Evolutionary conservation across 2,113 vertebrate species (phyloP).

Genomic region (Gymnarchus niloticus): DNA sequence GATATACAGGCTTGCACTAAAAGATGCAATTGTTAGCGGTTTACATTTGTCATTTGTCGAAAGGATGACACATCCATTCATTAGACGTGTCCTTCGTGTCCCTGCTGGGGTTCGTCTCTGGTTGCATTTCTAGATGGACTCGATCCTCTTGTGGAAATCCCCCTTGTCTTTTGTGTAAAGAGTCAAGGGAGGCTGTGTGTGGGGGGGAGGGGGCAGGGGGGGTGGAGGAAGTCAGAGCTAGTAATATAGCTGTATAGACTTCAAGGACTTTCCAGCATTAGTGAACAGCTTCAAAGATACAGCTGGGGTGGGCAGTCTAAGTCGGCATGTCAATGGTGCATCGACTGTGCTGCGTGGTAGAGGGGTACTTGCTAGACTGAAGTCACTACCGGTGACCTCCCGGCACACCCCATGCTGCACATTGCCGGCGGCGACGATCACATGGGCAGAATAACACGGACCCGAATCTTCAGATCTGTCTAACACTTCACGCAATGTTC

Average conservation of each 20-base stretch:
- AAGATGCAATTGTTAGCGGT: background rate
- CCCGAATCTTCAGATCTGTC: too few relatives aligned
- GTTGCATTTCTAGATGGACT: background rate
- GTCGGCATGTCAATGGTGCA: background rate
- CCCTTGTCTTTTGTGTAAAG: background rate
- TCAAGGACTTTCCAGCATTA: background rate
- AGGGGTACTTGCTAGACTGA: background rate
- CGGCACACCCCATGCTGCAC: too few relatives aligned
- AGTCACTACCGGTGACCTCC: too few relatives aligned
- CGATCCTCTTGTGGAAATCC: background rate
- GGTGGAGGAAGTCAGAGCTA: background rate
- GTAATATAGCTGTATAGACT: background rate
- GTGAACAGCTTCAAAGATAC: background rate
- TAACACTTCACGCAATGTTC: too few relatives aligned
- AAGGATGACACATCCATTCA: background rate
- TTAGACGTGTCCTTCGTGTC: background rate
- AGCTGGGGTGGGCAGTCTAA: background rate
- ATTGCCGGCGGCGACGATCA: background rate
- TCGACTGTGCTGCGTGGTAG: background rate
- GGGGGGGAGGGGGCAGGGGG: background rate
- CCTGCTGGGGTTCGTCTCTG: background rate
- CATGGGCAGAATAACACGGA: too few relatives aligned
- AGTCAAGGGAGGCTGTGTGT: background rate
- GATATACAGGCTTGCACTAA: background rate
- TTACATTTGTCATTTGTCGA: background rate